A percentile compares a stretch with the other conserved stretches of the same genome.
phyloP scores from a whole-genome alignment of 2,113 vertebrate genomes.

The Odontophorus gujanensis region DNA sequence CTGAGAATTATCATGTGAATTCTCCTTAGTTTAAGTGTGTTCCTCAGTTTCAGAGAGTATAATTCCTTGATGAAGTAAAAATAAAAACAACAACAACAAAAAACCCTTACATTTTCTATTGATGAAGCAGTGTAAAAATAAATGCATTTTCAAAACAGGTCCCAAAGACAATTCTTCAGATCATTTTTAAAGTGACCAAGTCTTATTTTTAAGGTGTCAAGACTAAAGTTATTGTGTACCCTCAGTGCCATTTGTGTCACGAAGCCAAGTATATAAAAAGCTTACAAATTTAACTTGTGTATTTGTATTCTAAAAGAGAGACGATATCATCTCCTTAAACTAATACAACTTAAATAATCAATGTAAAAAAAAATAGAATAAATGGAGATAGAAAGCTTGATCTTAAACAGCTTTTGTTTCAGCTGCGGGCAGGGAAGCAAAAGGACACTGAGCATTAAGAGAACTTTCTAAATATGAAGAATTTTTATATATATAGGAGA shows the following conservation, averaged over 20 bases:
- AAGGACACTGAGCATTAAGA: conserved; percentile 77
- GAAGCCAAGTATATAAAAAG: conserved; percentile 74
- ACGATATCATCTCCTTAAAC: conserved; percentile 37
- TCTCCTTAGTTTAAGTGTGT: conserved; percentile 56
- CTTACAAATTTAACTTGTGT: conserved; percentile 63
- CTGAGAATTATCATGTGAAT: conserved; percentile 79
- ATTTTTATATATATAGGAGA: conserved; percentile 76
- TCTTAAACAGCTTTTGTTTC: conserved; percentile 83
- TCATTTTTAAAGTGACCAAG: conserved; percentile 81
- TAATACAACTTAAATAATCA: conserved; percentile 69
- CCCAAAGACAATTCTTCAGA: conserved; percentile 82
- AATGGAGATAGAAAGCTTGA: conserved; percentile 66
- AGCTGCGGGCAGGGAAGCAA: conserved; percentile 83
- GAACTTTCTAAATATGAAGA: conserved; percentile 72
- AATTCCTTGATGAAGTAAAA: conserved; percentile 70
- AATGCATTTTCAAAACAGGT: conserved; percentile 77
- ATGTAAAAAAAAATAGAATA: conserved; percentile 16
- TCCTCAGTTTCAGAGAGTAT: conserved; percentile 74
- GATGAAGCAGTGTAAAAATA: conserved; percentile 83
- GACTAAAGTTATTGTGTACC: conserved; percentile 64
- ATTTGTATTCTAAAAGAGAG: conserved; percentile 61
- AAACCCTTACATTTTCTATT: conserved; percentile 55
- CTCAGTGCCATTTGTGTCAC: conserved; percentile 80
- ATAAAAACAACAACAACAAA: neutral
- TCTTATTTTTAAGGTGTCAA: conserved; percentile 79